Percentiles rank a stretch among this genome's conserved stretches.
Evolutionary conservation across 2,888 invertebrate genomes (phyloP).

Genomic region (Lobophora halterata): DNA sequence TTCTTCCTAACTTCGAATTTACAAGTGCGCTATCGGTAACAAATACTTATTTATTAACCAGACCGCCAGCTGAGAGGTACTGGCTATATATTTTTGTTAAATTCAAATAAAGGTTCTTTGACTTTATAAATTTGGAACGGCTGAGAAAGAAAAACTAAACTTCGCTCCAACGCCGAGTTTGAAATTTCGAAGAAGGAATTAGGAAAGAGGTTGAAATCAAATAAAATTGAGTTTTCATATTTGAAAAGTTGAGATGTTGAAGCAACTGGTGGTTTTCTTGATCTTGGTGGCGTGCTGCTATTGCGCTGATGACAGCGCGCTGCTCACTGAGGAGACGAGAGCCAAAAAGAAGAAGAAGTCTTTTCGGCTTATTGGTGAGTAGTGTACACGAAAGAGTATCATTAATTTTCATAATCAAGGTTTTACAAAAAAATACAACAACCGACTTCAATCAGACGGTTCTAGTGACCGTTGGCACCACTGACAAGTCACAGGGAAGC

Average conservation of each 20-base stretch:
- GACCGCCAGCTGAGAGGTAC: conserved; percentile 47
- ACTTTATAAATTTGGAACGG: conserved; percentile 7
- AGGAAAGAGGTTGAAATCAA: too few species aligned
- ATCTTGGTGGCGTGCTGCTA: conserved; percentile 57
- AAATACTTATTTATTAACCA: conserved; percentile 61
- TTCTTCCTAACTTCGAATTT: conserved; percentile 62
- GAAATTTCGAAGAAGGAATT: not conserved
- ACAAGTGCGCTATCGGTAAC: conserved; percentile 41
- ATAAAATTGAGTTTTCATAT: too few species aligned
- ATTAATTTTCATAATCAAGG: not conserved
- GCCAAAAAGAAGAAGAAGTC: conserved; percentile 66
- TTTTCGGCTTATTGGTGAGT: conserved; percentile 61
- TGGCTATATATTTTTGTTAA: conserved; percentile 20
- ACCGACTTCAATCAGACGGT: too few species aligned
- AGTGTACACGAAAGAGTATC: too few species aligned
- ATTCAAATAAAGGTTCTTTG: conserved; percentile 6
- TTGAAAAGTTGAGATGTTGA: conserved; percentile 47
- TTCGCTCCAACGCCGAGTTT: not conserved
- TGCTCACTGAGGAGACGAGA: conserved; percentile 55
- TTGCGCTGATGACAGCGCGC: conserved; percentile 53
- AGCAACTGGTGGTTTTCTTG: conserved; percentile 44
- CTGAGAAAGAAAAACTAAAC: not conserved
- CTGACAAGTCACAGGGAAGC: too few species aligned
- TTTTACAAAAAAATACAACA: too few species aligned
- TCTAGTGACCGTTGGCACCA: too few species aligned